A percentile compares a stretch with the other conserved stretches of the same genome.
phyloP scores from a whole-genome alignment of 2,888 invertebrate species.

The Pemphredon lugubris region DNA sequence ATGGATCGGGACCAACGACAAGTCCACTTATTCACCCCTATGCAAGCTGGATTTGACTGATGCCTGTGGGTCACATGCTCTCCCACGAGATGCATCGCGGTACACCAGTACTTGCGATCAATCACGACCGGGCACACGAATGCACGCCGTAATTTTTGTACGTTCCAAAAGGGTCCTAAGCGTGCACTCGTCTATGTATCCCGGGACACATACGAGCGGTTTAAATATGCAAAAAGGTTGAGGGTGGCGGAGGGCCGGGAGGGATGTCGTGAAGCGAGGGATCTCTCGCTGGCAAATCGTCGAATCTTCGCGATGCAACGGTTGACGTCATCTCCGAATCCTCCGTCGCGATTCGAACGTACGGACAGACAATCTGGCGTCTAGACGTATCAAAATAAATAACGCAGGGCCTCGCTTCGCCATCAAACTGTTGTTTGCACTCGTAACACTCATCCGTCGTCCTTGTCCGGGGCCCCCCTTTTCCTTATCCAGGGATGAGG shows the following conservation, averaged over 20 bases:
- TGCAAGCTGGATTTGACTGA: slow-evolving; percentile 22
- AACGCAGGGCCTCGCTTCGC: slow-evolving; percentile 68
- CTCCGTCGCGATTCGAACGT: slow-evolving; percentile 71
- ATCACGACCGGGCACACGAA: slow-evolving; percentile 19
- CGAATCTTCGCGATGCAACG: slow-evolving; percentile 62
- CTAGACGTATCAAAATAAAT: slow-evolving; percentile 80
- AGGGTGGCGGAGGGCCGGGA: slow-evolving; percentile 11
- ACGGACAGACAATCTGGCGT: slow-evolving; percentile 80
- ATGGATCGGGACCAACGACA: slow-evolving; percentile 36
- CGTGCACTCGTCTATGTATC: slow-evolving; percentile 11
- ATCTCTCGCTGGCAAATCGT: slow-evolving; percentile 29
- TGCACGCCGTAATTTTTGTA: slow-evolving; percentile 13
- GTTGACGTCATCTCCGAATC: slow-evolving; percentile 76
- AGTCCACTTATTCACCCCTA: slow-evolving; percentile 53
- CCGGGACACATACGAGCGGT: slow-evolving; percentile 36
- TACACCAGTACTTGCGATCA: slow-evolving; percentile 24
- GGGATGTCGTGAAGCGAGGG: slow-evolving; percentile 25
- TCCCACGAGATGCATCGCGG: slow-evolving; percentile 42
- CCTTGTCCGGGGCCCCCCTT: slow-evolving; percentile 56
- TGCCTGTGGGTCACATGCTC: slow-evolving; percentile 42
- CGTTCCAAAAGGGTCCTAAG: slow-evolving; percentile 15
- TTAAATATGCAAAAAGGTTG: slow-evolving; percentile 34
- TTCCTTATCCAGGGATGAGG: slow-evolving; percentile 24
- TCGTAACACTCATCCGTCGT: slow-evolving; percentile 64
- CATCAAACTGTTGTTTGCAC: slow-evolving; percentile 76